Conservation (phyloP, 2,113 vertebrate genomes). For the Rafetus swinhoei region DNA sequence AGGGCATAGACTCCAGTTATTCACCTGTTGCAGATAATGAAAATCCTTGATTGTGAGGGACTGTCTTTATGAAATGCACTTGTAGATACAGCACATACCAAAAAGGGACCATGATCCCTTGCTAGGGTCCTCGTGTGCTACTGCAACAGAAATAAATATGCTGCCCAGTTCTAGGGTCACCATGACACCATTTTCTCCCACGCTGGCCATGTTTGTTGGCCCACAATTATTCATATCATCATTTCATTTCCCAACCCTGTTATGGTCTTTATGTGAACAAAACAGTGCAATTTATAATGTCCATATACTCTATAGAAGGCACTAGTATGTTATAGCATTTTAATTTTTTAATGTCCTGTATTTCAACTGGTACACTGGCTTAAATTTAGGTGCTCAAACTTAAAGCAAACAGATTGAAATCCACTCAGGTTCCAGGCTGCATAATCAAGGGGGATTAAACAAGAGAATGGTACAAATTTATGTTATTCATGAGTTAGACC, state of each 20-base stretch:
- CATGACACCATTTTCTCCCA: slow-evolving; percentile 25
- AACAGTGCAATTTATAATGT: slow-evolving; percentile 34
- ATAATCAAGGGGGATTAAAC: not conserved
- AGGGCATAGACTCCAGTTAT: slow-evolving; percentile 63
- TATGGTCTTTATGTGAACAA: slow-evolving; percentile 32
- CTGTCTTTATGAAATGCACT: slow-evolving; percentile 19
- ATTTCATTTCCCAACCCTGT: slow-evolving; percentile 55
- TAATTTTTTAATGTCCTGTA: slow-evolving; percentile 72
- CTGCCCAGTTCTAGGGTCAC: slow-evolving; percentile 41
- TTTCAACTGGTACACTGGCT: slow-evolving; percentile 55
- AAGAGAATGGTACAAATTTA: not conserved
- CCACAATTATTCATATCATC: slow-evolving; percentile 59
- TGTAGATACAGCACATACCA: not conserved
- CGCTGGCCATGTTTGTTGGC: slow-evolving; percentile 63
- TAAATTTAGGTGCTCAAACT: not conserved
- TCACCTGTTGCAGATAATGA: slow-evolving; percentile 67
- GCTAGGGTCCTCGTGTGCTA: slow-evolving; percentile 6
- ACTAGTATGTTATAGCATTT: slow-evolving; percentile 67
- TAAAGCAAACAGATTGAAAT: not conserved
- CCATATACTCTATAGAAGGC: slow-evolving; percentile 53
- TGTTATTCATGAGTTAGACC: not conserved
- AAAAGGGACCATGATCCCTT: slow-evolving; percentile 4
- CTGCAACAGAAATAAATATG: slow-evolving; percentile 6
- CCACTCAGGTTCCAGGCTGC: not conserved
- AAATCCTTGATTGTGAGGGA: slow-evolving; percentile 34